A percentile compares a stretch with the other conserved stretches of the same genome.
These are phyloP conservation scores for Rhabdomys dilectus DNA, from an alignment of 2,113 vertebrate genomes.

Conservation along the genomic window DNA sequence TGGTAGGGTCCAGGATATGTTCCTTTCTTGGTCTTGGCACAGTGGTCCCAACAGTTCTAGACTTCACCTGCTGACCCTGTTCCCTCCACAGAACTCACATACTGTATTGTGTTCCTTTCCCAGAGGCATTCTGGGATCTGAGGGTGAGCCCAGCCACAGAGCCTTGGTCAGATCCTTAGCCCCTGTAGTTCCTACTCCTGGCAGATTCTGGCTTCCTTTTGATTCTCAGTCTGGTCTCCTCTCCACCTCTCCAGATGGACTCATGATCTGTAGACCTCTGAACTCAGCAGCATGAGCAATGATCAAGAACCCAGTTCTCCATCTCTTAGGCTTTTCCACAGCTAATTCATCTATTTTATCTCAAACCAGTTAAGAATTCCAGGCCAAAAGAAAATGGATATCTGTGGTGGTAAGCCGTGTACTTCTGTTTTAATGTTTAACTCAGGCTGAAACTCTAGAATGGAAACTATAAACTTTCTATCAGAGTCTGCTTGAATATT, in stretches of 20 bases:
- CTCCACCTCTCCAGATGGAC: neutral
- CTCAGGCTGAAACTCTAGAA: neutral
- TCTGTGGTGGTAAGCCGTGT: neutral
- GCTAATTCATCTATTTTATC: neutral
- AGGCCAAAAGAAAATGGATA: neutral
- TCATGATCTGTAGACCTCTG: neutral
- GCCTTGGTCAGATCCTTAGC: neutral
- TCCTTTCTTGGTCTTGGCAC: neutral
- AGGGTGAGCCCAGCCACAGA: neutral
- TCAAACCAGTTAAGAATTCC: constrained; percentile 7
- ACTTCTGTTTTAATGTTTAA: neutral
- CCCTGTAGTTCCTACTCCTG: neutral
- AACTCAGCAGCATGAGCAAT: neutral
- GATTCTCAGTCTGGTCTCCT: neutral
- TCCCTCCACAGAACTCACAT: neutral
- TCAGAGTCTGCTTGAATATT: neutral
- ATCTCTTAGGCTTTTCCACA: neutral
- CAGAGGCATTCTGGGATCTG: fast-evolving
- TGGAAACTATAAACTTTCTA: neutral
- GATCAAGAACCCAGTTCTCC: neutral
- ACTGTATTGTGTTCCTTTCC: neutral
- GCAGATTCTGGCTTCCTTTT: neutral
- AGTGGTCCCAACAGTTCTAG: neutral
- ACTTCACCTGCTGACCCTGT: neutral
- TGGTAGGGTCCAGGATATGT: no score